A percentile compares a stretch with the other conserved stretches of the same genome.
Conservation (phyloP, 2,797 vertebrate genomes). For the Cynopterus sphinx region DNA sequence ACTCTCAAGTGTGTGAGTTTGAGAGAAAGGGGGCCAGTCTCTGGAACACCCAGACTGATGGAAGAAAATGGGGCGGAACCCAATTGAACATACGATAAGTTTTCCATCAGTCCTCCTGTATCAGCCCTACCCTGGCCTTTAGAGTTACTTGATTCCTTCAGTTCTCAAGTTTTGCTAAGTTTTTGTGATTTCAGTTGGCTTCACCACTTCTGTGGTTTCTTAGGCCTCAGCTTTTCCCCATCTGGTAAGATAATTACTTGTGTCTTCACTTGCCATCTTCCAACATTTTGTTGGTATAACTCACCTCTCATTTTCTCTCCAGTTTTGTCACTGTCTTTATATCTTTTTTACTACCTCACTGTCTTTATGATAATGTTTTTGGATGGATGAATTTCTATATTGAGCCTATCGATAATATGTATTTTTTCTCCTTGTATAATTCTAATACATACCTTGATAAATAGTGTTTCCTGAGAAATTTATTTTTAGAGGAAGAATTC, state of each 20-base stretch:
- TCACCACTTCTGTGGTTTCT: background rate
- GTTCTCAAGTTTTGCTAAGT: background rate
- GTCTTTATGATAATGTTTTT: background rate
- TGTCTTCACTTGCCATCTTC: background rate
- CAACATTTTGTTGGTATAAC: background rate
- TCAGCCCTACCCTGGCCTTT: background rate
- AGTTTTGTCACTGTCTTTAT: background rate
- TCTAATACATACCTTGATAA: background rate
- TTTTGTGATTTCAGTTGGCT: background rate
- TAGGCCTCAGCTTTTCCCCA: background rate
- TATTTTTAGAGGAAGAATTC: constrained; percentile 30
- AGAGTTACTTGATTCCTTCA: background rate
- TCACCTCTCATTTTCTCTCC: background rate
- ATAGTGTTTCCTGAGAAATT: constrained; percentile 17
- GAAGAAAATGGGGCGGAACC: background rate
- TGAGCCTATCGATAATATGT: background rate
- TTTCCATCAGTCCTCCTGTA: background rate
- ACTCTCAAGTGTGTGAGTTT: background rate
- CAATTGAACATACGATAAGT: too few species aligned
- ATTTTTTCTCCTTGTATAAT: constrained; percentile 16
- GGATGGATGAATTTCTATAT: background rate
- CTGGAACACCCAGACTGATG: background rate
- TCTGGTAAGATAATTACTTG: background rate
- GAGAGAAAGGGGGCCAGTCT: background rate
- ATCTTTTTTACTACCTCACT: background rate